These are phyloP conservation scores for Trinorchestia longiramus DNA, from an alignment of 1,140 invertebrate genomes.

Conservation along the genomic window DNA sequence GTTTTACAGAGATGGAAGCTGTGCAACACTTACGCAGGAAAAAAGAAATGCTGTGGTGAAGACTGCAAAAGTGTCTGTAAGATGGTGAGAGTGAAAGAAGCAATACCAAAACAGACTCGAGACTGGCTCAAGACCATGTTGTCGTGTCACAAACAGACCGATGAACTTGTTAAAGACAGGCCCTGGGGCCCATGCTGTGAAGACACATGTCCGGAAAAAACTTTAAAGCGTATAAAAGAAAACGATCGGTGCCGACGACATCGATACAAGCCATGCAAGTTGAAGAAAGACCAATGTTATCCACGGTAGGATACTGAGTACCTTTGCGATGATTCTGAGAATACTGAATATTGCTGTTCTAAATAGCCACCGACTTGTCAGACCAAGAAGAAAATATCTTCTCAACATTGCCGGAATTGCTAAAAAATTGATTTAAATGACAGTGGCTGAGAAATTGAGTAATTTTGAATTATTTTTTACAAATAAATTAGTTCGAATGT, in stretches of 20 bases:
- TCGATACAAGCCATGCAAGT: background rate
- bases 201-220: background rate
- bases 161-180: background rate
- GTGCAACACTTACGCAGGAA: constrained; percentile 5
- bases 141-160: background rate
- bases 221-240: background rate
- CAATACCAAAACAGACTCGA: background rate
- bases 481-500: background rate
- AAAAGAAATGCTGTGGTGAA: background rate
- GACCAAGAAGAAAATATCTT: background rate
- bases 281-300: background rate
- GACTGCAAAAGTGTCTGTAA: background rate
- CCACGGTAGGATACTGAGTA: background rate
- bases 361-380: background rate
- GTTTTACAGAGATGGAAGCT: constrained; percentile 19
- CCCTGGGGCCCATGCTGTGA: constrained; percentile 9
- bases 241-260: background rate
- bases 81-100: background rate
- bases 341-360: background rate
- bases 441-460: background rate
- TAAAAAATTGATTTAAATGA: background rate
- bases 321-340: background rate
- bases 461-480: background rate
- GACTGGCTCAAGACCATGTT: constrained; percentile 6
- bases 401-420: background rate